Evolutionary conservation across 1,140 invertebrate genomes (phyloP).

Genomic region (Bactericera cockerelli): DNA sequence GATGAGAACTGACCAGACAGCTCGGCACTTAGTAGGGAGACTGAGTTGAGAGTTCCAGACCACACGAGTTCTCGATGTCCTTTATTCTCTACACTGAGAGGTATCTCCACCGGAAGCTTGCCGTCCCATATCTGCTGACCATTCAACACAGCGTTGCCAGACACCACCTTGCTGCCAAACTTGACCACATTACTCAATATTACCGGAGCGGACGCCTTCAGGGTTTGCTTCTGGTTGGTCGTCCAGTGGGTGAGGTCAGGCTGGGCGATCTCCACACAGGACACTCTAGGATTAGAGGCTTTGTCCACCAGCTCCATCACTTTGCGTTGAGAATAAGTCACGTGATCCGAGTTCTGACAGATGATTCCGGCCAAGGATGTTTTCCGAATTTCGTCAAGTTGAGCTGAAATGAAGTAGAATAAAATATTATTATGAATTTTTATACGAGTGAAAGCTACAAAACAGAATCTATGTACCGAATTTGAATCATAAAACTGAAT

Average conservation of each 20-base stretch:
- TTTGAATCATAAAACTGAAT: too few species aligned
- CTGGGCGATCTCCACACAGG: background rate
- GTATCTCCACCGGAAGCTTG: background rate
- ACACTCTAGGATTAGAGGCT: background rate
- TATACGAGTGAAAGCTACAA: too few species aligned
- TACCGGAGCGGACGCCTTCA: background rate
- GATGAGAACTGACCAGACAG: background rate
- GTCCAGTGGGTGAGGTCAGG: background rate
- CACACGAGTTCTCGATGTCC: background rate
- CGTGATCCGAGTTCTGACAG: slow-evolving; percentile 70
- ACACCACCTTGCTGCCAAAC: background rate
- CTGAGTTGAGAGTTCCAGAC: background rate
- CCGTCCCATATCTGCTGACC: background rate
- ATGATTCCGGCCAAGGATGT: slow-evolving; percentile 67
- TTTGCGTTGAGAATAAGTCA: slow-evolving; percentile 51
- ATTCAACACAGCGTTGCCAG: background rate
- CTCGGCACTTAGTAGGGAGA: background rate
- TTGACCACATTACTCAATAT: background rate
- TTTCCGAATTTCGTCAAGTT: slow-evolving; percentile 73
- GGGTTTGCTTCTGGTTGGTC: background rate
- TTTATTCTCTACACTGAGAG: background rate
- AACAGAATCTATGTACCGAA: too few species aligned
- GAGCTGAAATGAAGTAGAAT: slow-evolving; percentile 28
- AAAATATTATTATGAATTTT: slow-evolving; percentile 11
- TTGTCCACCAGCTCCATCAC: slow-evolving; percentile 46